Percentiles rank a stretch among this genome's conserved stretches.
Evolutionary conservation across 1,140 invertebrate genomes (phyloP).

Genomic region (Rhagoletis zephyria): DNA sequence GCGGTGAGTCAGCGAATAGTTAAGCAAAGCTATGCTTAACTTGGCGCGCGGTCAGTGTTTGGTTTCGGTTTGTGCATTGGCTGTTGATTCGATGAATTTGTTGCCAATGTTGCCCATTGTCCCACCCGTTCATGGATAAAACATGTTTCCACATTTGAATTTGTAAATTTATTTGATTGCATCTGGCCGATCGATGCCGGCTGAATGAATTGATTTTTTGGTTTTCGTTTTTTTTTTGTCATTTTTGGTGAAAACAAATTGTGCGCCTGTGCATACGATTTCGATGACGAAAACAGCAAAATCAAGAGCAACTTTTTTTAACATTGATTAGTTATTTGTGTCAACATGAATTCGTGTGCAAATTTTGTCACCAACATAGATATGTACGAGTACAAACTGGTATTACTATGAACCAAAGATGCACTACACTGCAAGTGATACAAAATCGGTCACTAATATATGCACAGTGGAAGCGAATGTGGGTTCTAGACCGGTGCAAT

Average conservation of each 20-base stretch:
- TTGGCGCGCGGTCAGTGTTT: not conserved
- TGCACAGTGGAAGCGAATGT: no score
- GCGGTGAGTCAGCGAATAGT: not conserved
- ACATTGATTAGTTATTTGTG: slow-evolving; percentile 16
- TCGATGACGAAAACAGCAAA: not conserved
- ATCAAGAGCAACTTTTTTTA: slow-evolving; percentile 30
- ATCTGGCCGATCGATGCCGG: not conserved
- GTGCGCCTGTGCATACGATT: not conserved
- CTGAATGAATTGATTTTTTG: not conserved
- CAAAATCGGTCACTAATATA: no score
- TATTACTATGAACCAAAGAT: no score
- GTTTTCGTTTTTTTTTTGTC: not conserved
- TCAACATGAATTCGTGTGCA: not conserved
- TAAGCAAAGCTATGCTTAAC: not conserved
- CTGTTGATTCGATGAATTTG: slow-evolving; percentile 17
- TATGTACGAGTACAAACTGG: no score
- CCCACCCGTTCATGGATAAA: slow-evolving; percentile 23
- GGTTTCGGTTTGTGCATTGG: not conserved
- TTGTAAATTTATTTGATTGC: not conserved
- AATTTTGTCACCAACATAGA: no score
- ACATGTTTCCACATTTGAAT: slow-evolving; percentile 35
- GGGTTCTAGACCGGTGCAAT: no score
- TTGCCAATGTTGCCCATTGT: slow-evolving; percentile 30
- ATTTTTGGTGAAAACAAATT: not conserved
- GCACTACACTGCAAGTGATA: no score